Evolutionary conservation across 1,140 invertebrate species (phyloP), one percentile per base, ranked within the genome.

Genomic region (Drosophila lacertosa): DNA sequence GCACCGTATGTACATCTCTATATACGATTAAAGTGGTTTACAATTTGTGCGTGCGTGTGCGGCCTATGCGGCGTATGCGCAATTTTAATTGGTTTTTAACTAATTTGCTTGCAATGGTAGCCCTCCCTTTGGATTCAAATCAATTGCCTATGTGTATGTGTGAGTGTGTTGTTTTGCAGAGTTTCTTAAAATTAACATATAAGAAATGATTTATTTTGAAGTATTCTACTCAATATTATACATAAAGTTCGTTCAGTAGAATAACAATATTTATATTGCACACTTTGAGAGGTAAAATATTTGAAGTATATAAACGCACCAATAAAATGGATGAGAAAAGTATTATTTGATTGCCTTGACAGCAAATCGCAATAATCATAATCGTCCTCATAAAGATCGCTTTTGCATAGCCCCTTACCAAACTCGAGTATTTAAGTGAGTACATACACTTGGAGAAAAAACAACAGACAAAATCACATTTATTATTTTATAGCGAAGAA

Each of bases 41-140:
- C 45, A 66, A 35, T 32, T 58, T 47, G 40, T 53, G 32, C 51
- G 3, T 64, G 16, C 40, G 29, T 65, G 33, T 72, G 57, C 72
- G 45, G 60, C 39, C 60, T 69, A 77, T 70, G 63, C 57, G 81
- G 73, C 77, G 77, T 76, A 86, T 86, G 82, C 77, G 66, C 82
- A 68, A 86, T 86, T 86, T 86, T 81, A 86, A 86, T 86, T 86
- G 81, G 77, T 86, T 86, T 88, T 81, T 86, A 86, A 86, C 82
- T 88, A 88, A 86, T 88, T 84, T 84, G 81, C 77, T 68, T 72
- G 71, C 80, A 84, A 47, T 65, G 37, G 66, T 40, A 26, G 32
- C 24, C 48, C 42, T 32, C 57, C 22, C 55, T 48, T 32, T 11
- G 15, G 20, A 26, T 54, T 39, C 35, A 18, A 45, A 5, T 20